Percentiles rank a stretch among this genome's conserved stretches.
Evolutionary conservation across 2,113 vertebrate genomes (phyloP).

Genomic region (Cyprinodon tularosa): DNA sequence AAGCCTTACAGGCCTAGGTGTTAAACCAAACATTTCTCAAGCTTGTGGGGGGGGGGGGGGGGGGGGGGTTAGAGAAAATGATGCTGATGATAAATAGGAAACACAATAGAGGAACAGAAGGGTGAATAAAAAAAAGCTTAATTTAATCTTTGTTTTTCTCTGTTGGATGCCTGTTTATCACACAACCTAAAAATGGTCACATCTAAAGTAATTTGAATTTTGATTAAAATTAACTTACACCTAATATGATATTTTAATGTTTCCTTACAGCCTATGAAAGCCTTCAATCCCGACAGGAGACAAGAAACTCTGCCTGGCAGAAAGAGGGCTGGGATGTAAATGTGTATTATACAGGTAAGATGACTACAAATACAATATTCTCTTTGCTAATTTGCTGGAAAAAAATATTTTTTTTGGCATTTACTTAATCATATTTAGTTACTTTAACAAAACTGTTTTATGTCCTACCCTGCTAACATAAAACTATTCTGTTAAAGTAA

Average conservation of each 20-base stretch:
- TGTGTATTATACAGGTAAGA: conserved; percentile 91
- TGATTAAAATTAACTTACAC: not conserved
- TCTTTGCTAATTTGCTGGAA: no score
- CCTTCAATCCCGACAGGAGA: conserved; percentile 90
- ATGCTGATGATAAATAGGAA: not conserved
- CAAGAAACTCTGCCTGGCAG: conserved; percentile 90
- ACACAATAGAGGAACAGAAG: not conserved
- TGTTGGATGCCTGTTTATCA: no score
- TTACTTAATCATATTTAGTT: no score
- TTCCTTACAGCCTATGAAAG: conserved; percentile 86
- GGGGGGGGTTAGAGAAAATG: not conserved
- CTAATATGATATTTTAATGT: not conserved
- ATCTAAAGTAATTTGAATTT: not conserved
- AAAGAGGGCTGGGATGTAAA: conserved; percentile 93
- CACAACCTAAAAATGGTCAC: not conserved
- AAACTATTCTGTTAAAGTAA: no score
- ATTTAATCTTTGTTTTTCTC: not conserved
- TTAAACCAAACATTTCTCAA: not conserved
- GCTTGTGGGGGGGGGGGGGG: not conserved
- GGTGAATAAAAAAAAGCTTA: no score
- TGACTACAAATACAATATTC: not conserved
- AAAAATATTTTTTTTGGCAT: no score
- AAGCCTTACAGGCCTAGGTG: not conserved
- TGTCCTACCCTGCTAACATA: no score
- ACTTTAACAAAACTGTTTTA: no score